Base-by-base conservation (phyloP, 2,113 vertebrate species). In the Cyanistes caeruleus region DNA sequence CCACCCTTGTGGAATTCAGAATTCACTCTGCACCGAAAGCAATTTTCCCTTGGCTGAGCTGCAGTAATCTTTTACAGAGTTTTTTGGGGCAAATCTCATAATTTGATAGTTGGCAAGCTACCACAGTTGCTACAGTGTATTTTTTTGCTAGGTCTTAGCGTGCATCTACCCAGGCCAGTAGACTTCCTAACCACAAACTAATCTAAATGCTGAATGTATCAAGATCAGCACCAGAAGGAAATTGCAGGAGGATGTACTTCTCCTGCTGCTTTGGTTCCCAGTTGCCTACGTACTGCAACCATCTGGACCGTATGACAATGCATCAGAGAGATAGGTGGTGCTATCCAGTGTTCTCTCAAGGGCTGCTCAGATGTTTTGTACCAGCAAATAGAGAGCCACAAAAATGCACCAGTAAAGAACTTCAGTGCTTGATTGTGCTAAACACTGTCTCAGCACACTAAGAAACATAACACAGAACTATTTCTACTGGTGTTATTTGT, bases 291-390 rank as follows among this genome's bases (percentile, higher is more conserved):
- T 93, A 52, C 58, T 86, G 92, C 76, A 70, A 8, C 94, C 95
- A 93, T 96, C 93, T 96, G 91, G 80, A n/a, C 60, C 11, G 3
- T 55, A 39, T 95, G 87, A 91, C 76, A 84, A 67, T 67, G 60
- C 87, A 69, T 53, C 84, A 81, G 76, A 59, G 56, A 85, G 41
- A 74, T 69, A 53, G 72, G 64, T 30, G 72, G 35, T 49, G 68
- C 60, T 84, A 37, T 68, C 24, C 35, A 30, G 13, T 55, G 55
- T 41, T 94, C 76, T 81, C 67, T 67, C 30, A 15, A 85, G 59
- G 33, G 35, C 39, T 81, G 35, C 59, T 90, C 5, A 3, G 13
- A 15, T 65, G 55, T 39, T 80, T 10, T 5, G 53, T 64, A 79
- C 16, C 41, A 80, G 62, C 53, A 88, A 55, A 79, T 3, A 70